These are phyloP conservation scores for Triplophysa rosa DNA, from an alignment of 2,113 vertebrate species.

Conservation along the genomic window DNA sequence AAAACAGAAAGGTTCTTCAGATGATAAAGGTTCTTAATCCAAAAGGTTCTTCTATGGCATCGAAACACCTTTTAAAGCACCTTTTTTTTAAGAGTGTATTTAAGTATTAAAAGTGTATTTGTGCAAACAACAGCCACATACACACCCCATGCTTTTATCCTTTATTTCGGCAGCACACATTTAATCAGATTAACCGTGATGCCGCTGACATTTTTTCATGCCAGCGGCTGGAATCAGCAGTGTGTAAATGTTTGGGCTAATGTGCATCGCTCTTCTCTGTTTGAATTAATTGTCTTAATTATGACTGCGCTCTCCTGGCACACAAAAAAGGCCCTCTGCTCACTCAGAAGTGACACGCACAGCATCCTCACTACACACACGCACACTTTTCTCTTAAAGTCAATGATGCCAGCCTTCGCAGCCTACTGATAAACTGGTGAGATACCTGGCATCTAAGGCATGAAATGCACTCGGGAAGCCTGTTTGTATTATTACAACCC, in stretches of 20 bases:
- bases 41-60: too few species aligned
- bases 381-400: background rate
- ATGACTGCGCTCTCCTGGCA: conserved; percentile 47
- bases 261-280: conserved; percentile 49
- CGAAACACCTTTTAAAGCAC: too few species aligned
- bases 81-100: too few species aligned
- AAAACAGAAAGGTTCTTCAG: too few species aligned
- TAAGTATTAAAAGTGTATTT: too few species aligned
- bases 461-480: background rate
- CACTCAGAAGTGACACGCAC: background rate
- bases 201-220: conserved; percentile 46
- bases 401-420: background rate
- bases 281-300: conserved; percentile 64
- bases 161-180: conserved; percentile 49
- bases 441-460: background rate
- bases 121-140: background rate
- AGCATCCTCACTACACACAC: conserved; percentile 1
- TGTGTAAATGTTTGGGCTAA: conserved; percentile 48
- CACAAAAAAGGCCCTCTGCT: conserved; percentile 41
- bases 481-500: background rate
- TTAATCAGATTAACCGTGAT: conserved; percentile 58
- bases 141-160: background rate
- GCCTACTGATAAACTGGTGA: conserved; percentile 1
- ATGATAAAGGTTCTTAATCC: too few species aligned
- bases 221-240: conserved; percentile 52